Evolutionary conservation across 2,888 invertebrate species (phyloP).

Genomic region (Clistopyga incitator): DNA sequence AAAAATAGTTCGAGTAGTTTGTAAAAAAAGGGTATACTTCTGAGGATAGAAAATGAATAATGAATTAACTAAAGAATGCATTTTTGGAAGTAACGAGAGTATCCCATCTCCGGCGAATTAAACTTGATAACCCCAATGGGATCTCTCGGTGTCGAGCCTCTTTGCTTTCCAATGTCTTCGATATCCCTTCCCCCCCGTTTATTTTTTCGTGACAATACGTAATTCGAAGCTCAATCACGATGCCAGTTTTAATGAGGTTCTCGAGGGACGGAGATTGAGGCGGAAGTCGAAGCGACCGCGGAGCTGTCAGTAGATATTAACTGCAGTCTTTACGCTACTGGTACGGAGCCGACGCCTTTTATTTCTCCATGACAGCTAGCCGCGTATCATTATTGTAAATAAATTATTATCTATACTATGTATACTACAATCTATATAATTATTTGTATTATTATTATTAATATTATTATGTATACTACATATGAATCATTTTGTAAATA

Average conservation of each 20-base stretch:
- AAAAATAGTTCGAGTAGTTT: neutral
- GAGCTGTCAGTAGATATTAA: slow-evolving; percentile 19
- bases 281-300: slow-evolving; percentile 7
- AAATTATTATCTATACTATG: slow-evolving; percentile 70
- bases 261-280: slow-evolving; percentile 21
- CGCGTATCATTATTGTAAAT: slow-evolving; percentile 71
- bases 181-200: slow-evolving; percentile 1
- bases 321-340: slow-evolving; percentile 9
- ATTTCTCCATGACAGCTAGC: slow-evolving; percentile 37
- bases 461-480: slow-evolving; percentile 45
- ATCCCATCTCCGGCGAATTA: neutral
- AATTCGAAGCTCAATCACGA: slow-evolving; percentile 45
- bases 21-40: neutral
- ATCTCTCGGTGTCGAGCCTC: slow-evolving; percentile 8
- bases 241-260: slow-evolving; percentile 56
- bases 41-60: neutral
- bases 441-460: slow-evolving; percentile 62
- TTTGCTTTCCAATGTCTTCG: slow-evolving; percentile 6
- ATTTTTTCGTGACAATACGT: slow-evolving; percentile 6
- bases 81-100: neutral
- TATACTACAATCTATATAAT: slow-evolving; percentile 63
- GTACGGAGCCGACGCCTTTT: slow-evolving; percentile 14
- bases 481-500: slow-evolving; percentile 72
- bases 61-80: neutral
- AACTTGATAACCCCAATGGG: neutral